A percentile compares a stretch with the other conserved stretches of the same genome.
Evolutionary conservation across 2,888 invertebrate species (phyloP).

Genomic region (Tachina grossa): DNA sequence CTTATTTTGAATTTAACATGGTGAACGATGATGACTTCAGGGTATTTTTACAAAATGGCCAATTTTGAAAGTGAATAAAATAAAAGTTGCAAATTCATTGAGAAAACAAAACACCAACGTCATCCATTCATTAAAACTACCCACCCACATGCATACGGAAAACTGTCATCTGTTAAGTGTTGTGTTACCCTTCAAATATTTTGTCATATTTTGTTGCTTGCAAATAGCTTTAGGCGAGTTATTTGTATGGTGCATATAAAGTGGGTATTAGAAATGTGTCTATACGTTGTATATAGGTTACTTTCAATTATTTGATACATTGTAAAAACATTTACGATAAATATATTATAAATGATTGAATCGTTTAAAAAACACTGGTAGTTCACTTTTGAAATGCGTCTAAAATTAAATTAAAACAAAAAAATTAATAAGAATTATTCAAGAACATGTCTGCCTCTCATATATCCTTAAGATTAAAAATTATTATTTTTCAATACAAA

Average conservation of each 20-base stretch:
- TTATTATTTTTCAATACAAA: too few species aligned
- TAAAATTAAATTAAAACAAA: too few species aligned
- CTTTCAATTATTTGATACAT: not conserved
- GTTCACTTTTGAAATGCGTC: too few species aligned
- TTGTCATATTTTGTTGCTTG: constrained; percentile 47
- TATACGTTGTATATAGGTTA: not conserved
- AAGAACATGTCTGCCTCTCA: too few species aligned
- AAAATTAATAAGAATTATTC: too few species aligned
- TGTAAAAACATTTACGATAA: not conserved
- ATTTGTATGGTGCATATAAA: constrained; percentile 39
- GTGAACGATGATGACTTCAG: constrained; percentile 52
- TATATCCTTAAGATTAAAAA: too few species aligned
- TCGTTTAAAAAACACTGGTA: too few species aligned
- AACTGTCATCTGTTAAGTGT: constrained; percentile 61
- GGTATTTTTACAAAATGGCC: constrained; percentile 52
- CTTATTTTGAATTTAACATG: not conserved
- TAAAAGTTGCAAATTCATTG: constrained; percentile 48
- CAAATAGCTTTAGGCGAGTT: constrained; percentile 44
- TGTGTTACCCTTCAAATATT: constrained; percentile 51
- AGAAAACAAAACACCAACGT: constrained; percentile 37
- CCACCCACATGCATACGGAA: constrained; percentile 38
- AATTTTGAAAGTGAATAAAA: constrained; percentile 47
- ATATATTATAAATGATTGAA: too few species aligned
- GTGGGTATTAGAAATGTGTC: not conserved
- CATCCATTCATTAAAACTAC: not conserved